Conservation (phyloP, 2,113 vertebrate species). For the Nannobrachium achirus region DNA sequence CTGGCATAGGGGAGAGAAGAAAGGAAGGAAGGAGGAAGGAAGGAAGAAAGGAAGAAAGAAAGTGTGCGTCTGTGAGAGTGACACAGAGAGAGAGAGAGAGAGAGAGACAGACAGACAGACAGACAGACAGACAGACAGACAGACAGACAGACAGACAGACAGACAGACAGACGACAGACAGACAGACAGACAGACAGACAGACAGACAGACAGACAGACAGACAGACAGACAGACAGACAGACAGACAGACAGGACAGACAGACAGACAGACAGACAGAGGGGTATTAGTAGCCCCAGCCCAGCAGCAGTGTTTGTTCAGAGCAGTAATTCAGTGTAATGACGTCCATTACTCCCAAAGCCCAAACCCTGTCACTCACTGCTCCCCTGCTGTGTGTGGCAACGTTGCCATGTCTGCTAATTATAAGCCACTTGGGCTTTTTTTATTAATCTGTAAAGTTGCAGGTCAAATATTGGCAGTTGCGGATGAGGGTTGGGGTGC, state of each 20-base stretch:
- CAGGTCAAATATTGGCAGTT: no score
- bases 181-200: conserved; percentile 6
- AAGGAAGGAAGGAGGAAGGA: no score
- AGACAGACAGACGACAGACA: neutral
- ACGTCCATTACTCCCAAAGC: conserved; percentile 71
- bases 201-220: neutral
- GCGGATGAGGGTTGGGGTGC: no score
- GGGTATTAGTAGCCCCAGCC: conserved; percentile 56
- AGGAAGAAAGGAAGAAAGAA: no score
- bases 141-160: no score
- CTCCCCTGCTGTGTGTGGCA: conserved; percentile 52
- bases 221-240: conserved; percentile 16
- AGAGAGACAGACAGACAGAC: no score
- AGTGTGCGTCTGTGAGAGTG: no score
- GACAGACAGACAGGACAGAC: conserved; percentile 44
- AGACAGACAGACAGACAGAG: conserved; percentile 34
- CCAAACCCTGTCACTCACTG: conserved; percentile 72
- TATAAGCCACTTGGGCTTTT: no score
- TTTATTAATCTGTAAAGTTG: no score
- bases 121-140: no score
- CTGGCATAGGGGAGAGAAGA: no score
- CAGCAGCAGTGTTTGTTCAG: conserved; percentile 69
- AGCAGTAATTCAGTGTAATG: conserved; percentile 77
- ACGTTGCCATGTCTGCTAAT: conserved; percentile 34
- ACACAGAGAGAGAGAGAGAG: no score